A percentile compares a stretch with the other conserved stretches of the same genome.
phyloP scores from a whole-genome alignment of 2,888 invertebrate genomes.

The Campoplex capitator region DNA sequence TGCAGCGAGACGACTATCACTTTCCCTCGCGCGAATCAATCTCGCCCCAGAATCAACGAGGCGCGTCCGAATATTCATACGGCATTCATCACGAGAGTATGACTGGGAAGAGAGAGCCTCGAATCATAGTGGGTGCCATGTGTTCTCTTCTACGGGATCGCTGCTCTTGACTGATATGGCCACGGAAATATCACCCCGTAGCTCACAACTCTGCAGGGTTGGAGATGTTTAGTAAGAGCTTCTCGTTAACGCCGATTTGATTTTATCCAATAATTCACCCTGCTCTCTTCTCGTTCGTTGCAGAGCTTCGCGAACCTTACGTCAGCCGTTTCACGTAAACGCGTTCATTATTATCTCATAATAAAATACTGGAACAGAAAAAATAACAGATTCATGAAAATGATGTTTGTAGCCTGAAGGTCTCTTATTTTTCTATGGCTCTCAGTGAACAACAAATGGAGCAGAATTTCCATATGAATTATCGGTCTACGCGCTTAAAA shows the following conservation, averaged over 20 bases:
- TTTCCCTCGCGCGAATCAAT: slow-evolving; percentile 67
- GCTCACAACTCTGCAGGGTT: slow-evolving; percentile 43
- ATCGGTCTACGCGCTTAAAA: not conserved
- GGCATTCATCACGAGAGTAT: slow-evolving; percentile 74
- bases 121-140: slow-evolving; percentile 67
- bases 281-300: slow-evolving; percentile 34
- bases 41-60: slow-evolving; percentile 72
- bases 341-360: not conserved
- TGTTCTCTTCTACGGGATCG: slow-evolving; percentile 61
- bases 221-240: slow-evolving; percentile 69
- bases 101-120: slow-evolving; percentile 71
- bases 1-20: slow-evolving; percentile 59
- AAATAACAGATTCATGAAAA: not conserved
- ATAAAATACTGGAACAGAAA: not conserved
- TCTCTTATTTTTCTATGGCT: not conserved
- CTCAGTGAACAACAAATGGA: not conserved
- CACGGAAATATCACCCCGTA: slow-evolving; percentile 47
- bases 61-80: slow-evolving; percentile 78
- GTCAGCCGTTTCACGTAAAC: slow-evolving; percentile 42
- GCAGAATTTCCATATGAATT: not conserved
- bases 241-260: slow-evolving; percentile 76
- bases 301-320: slow-evolving; percentile 33
- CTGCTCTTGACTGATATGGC: slow-evolving; percentile 35
- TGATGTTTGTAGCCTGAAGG: not conserved
- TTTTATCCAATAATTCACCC: slow-evolving; percentile 70